These are phyloP conservation scores for Agrypnus murinus DNA, from an alignment of 2,888 invertebrate genomes.

Conservation along the genomic window DNA sequence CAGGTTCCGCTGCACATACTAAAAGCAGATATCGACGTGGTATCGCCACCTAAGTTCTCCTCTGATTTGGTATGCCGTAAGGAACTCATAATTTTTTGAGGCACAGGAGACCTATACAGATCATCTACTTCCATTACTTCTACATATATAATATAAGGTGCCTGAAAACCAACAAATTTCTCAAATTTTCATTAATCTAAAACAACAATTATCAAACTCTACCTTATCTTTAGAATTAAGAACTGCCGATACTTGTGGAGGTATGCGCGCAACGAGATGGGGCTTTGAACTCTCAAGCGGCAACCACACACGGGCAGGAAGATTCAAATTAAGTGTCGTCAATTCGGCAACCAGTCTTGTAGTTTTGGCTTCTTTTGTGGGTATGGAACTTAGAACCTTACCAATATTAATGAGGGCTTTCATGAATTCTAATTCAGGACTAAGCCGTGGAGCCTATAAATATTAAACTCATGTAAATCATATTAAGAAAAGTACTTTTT, in stretches of 20 bases:
- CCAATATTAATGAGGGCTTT: conserved; percentile 91
- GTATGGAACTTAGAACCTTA: conserved; percentile 85
- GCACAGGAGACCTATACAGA: conserved; percentile 88
- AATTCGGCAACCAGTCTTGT: conserved; percentile 94
- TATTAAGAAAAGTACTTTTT: too few relatives aligned
- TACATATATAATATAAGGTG: conserved; percentile 98
- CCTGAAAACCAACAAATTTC: conserved; percentile 72
- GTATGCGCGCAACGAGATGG: conserved; percentile 97
- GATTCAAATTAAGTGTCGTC: conserved; percentile 94
- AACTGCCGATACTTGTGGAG: conserved; percentile 97
- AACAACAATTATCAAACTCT: conserved; percentile 43
- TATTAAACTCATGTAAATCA: conserved; percentile 53
- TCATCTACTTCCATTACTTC: conserved; percentile 95
- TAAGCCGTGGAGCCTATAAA: conserved; percentile 84
- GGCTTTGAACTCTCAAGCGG: conserved; percentile 89
- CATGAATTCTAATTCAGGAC: conserved; percentile 90
- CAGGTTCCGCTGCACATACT: conserved; percentile 74
- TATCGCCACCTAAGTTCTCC: conserved; percentile 82
- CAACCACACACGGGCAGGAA: conserved; percentile 98
- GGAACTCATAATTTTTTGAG: conserved; percentile 90
- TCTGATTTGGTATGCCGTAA: conserved; percentile 95
- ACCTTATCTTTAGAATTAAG: conserved; percentile 99
- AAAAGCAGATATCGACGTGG: conserved; percentile 69
- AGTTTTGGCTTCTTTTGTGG: conserved; percentile 93
- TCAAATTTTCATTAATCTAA: neutral